phyloP scores from a whole-genome alignment of 2,888 invertebrate species.

The Dryococelus australis region DNA sequence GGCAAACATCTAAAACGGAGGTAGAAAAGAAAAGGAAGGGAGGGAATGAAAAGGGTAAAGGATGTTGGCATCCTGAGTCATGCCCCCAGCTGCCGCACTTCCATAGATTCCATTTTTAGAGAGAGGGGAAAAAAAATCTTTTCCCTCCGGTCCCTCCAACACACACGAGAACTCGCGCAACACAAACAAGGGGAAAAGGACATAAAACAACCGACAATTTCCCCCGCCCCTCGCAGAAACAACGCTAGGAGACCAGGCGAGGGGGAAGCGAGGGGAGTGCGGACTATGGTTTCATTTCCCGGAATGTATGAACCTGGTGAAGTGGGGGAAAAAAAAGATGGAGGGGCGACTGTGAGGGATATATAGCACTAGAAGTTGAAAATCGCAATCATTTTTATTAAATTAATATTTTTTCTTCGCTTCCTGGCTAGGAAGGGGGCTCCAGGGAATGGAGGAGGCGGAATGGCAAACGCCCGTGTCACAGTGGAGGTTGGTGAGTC shows the following conservation, averaged over 20 bases:
- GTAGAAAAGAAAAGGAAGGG: neutral
- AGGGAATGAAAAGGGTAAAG: neutral
- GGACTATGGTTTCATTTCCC: neutral
- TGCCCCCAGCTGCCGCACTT: neutral
- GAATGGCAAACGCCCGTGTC: neutral
- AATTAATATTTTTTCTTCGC: neutral
- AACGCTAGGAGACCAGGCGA: neutral
- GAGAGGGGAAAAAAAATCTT: neutral
- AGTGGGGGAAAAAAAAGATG: neutral
- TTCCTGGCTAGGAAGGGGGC: neutral
- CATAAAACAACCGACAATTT: neutral
- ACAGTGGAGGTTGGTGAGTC: neutral
- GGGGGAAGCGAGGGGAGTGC: neutral
- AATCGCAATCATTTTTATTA: slow-evolving; percentile 16
- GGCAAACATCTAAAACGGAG: neutral
- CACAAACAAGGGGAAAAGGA: neutral
- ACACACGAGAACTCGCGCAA: neutral
- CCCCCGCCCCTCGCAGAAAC: neutral
- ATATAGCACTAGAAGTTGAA: neutral
- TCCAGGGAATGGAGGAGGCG: neutral
- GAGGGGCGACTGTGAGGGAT: neutral
- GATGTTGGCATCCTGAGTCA: neutral
- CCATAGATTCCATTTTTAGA: neutral
- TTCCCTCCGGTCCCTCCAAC: neutral
- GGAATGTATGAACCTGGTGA: neutral